Conservation (phyloP, 2,888 invertebrate genomes). For the Eurytoma adleriae region DNA sequence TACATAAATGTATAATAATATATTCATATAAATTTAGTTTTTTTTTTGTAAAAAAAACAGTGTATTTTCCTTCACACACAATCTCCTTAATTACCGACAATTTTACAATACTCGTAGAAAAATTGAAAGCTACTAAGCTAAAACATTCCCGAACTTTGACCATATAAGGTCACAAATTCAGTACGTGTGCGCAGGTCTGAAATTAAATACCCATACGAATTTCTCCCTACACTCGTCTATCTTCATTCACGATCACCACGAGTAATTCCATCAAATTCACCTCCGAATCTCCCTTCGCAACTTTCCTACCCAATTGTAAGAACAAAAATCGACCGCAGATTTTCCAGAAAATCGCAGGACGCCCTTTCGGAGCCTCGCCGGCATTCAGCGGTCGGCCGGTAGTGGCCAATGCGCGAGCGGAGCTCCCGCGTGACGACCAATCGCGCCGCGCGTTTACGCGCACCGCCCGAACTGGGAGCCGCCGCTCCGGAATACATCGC, state of each 20-base stretch:
- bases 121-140: slow-evolving; percentile 10
- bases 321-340: too few species aligned
- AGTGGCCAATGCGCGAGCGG: too few species aligned
- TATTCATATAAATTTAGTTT: slow-evolving; percentile 27
- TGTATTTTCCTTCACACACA: background rate
- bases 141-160: slow-evolving; percentile 49
- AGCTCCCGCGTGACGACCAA: too few species aligned
- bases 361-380: background rate
- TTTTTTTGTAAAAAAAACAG: slow-evolving; percentile 18
- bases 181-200: background rate
- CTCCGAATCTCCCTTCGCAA: background rate
- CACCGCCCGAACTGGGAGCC: too few species aligned
- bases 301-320: background rate
- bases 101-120: background rate
- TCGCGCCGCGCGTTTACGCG: too few species aligned
- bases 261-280: background rate
- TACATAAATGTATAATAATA: slow-evolving; percentile 22
- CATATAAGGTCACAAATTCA: slow-evolving; percentile 57
- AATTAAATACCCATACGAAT: too few species aligned
- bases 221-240: background rate
- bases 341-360: background rate
- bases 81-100: background rate
- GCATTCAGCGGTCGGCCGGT: too few species aligned
- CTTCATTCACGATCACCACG: background rate
- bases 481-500: background rate